Evolutionary conservation across 2,113 vertebrate genomes (phyloP).

Genomic region (Marmota monax): DNA sequence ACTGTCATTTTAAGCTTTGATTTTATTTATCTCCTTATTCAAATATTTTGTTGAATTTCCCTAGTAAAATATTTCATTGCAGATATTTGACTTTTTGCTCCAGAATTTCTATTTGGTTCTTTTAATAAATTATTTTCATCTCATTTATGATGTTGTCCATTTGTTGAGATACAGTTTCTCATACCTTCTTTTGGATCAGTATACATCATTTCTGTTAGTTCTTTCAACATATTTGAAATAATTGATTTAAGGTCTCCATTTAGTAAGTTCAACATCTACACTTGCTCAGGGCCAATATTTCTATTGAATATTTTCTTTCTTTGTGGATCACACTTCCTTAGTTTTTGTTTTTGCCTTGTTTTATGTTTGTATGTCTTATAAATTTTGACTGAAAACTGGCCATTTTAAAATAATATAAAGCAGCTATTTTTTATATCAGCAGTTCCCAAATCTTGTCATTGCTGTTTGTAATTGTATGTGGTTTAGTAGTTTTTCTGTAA

Average conservation of each 20-base stretch:
- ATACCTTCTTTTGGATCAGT: background rate
- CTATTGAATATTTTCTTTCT: background rate
- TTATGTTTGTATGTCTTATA: background rate
- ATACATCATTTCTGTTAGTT: background rate
- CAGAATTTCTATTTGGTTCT: background rate
- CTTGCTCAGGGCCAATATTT: background rate
- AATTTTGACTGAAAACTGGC: background rate
- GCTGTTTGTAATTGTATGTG: background rate
- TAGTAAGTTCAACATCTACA: background rate
- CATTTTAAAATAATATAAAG: background rate
- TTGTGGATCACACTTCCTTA: background rate
- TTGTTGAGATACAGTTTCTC: background rate
- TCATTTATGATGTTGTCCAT: background rate
- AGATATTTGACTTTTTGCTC: background rate
- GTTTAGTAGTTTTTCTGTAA: background rate
- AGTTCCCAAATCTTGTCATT: background rate
- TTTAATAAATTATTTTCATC: background rate
- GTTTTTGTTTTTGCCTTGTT: background rate
- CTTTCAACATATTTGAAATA: background rate
- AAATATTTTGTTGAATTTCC: background rate
- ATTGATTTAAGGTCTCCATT: background rate
- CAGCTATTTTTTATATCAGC: background rate
- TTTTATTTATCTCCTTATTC: background rate
- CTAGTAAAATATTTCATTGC: background rate
- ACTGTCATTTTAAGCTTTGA: background rate